Evolutionary conservation across 1,140 invertebrate species (phyloP).

Genomic region (Platorchestia sp.): DNA sequence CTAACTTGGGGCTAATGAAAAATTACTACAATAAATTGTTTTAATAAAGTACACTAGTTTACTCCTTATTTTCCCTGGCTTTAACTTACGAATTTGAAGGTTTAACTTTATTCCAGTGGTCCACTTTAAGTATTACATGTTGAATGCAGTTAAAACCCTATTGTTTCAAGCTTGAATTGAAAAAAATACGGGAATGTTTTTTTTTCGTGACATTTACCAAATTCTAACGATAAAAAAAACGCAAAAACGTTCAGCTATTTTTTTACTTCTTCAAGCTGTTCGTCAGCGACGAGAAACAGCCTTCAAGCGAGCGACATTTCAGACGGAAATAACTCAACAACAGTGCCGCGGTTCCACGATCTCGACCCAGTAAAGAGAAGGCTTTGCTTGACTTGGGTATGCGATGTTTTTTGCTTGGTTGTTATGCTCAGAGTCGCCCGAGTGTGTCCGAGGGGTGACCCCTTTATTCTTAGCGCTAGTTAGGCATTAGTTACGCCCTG

Average conservation of each 20-base stretch:
- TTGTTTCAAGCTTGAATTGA: not conserved
- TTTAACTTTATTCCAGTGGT: not conserved
- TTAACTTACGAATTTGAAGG: not conserved
- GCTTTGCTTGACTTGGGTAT: not conserved
- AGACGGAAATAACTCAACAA: not conserved
- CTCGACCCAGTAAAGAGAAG: not conserved
- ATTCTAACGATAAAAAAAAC: no score
- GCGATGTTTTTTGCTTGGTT: not conserved
- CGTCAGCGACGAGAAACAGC: not conserved
- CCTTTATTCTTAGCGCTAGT: not conserved
- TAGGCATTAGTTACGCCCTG: not conserved
- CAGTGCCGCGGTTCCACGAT: not conserved
- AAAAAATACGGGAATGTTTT: not conserved
- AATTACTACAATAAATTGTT: not conserved
- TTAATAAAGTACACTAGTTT: not conserved
- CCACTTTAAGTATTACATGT: not conserved
- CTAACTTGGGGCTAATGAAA: not conserved
- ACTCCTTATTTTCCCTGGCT: not conserved
- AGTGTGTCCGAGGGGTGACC: not conserved
- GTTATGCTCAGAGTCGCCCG: not conserved
- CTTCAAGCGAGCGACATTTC: not conserved
- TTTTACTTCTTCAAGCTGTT: not conserved
- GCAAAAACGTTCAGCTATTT: not conserved
- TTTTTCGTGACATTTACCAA: no score
- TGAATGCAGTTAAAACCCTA: not conserved